Base-by-base conservation (phyloP, 1,140 invertebrate species). In the Scaptodrosophila lebanonensis region DNA sequence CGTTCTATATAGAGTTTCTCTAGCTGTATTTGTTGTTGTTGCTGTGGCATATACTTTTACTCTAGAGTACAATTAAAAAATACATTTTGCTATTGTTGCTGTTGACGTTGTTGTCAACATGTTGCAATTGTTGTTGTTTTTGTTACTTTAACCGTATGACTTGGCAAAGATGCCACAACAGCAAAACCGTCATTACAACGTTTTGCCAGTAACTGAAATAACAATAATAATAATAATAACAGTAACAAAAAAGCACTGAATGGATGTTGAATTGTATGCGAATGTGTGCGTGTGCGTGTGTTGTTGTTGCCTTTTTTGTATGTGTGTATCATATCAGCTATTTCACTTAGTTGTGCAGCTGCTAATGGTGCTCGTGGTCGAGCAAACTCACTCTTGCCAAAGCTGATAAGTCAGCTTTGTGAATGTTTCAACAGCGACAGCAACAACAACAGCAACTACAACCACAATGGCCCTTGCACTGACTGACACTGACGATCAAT, bases 11-110 rank as follows among this genome's bases (percentile, higher is more conserved):
- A 11, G 39, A 45, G 16, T 64, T 53, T 30, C 42, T 13, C 20
- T 39, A 32, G 9, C 5, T 52, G 27, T 35, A 22, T 38, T 22
- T 45, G 42, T 20, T 32, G 33, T 5, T 62, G 49, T 42, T 63
- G 62, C 58, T 67, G 50, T 77, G 71, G 77, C 77, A 76, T 76
- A 72, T 77, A 73, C 51, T 48, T 77, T 77, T 77, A 77, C 73
- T 71, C 73, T 67, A 59, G 75, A 79, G 75, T 59, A 79, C 75
- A 79, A 79, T 79, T 79, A 79, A 79, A 79, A 79, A 79, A 79
- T 77, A 77, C 56, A 77, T 77, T 73, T 77, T 60, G 61, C 73
- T 35, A 77, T 77, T 77, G 73, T 77, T 79, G 51, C 61, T 66
- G 49, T 66, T 58, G 50, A 61, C 63, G 48, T 40, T 43, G 30